Conservation (phyloP, 2,113 vertebrate species). For the Lasiurus borealis region DNA sequence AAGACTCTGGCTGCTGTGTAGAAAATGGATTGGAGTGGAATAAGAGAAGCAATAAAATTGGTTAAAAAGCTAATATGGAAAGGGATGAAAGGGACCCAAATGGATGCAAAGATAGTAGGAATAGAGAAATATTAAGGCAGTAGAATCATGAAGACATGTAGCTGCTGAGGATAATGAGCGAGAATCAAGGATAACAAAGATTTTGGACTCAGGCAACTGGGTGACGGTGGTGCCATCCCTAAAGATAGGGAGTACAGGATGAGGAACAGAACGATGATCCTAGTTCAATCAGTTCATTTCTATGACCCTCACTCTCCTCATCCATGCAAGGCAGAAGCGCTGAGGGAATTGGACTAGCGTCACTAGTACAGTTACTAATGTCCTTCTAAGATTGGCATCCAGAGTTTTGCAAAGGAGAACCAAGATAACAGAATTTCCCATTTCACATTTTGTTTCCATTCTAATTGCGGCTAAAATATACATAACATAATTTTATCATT, state of each 20-base stretch:
- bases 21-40: not conserved
- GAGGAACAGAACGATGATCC: not conserved
- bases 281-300: not conserved
- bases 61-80: constrained; percentile 28
- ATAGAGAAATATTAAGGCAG: not conserved
- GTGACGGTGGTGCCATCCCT: not conserved
- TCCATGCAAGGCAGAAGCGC: not conserved
- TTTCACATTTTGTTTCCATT: not conserved
- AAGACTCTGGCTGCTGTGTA: constrained; percentile 25
- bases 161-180: not conserved
- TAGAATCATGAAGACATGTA: not conserved
- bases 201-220: not conserved
- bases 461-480: not conserved
- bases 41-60: not conserved
- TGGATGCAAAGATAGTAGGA: constrained; percentile 10
- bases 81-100: constrained; percentile 2
- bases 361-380: not conserved
- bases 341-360: not conserved
- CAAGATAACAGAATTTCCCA: constrained; percentile 13
- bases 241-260: not conserved
- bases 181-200: not conserved
- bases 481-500: not conserved
- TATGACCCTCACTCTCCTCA: not conserved
- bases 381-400: constrained; percentile 11
- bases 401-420: constrained; percentile 25